phyloP scores from a whole-genome alignment of 2,113 vertebrate species.

The Notothenia rossii region DNA sequence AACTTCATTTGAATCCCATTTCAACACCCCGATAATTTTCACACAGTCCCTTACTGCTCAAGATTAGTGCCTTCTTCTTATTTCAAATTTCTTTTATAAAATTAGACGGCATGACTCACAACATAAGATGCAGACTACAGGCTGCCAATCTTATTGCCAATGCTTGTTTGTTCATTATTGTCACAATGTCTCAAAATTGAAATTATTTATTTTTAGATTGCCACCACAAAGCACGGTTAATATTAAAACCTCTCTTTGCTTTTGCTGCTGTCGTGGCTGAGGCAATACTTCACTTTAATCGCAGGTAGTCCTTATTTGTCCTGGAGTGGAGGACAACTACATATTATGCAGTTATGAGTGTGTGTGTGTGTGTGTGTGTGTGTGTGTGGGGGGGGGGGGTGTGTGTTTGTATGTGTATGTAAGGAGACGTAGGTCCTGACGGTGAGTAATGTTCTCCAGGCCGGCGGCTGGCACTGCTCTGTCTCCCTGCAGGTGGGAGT shows the following conservation, averaged over 20 bases:
- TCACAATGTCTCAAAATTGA: slow-evolving; percentile 20
- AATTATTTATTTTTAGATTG: slow-evolving; percentile 40
- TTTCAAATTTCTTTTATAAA: slow-evolving; percentile 32
- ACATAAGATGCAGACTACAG: slow-evolving; percentile 4
- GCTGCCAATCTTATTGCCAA: slow-evolving; percentile 27
- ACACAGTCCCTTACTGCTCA: slow-evolving; percentile 5
- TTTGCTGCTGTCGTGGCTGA: slow-evolving; percentile 22
- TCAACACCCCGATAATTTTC: neutral
- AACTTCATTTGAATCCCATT: neutral
- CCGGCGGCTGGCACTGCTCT: slow-evolving; percentile 75
- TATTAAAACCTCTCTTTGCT: slow-evolving; percentile 19
- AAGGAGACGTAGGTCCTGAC: slow-evolving; percentile 69
- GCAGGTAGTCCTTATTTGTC: slow-evolving; percentile 63
- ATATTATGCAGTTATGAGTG: slow-evolving; percentile 70
- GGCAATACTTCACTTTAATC: slow-evolving; percentile 40
- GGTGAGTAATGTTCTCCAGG: slow-evolving; percentile 84
- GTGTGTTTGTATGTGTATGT: slow-evolving; percentile 45
- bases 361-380: slow-evolving; percentile 43
- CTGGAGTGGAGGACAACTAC: slow-evolving; percentile 58
- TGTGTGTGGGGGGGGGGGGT: slow-evolving; percentile 33
- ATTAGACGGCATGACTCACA: slow-evolving; percentile 43
- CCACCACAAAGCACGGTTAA: neutral
- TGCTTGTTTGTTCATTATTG: slow-evolving; percentile 16
- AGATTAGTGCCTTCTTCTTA: slow-evolving; percentile 1
- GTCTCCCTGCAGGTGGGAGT: slow-evolving; percentile 80